Conservation (phyloP, 2,797 vertebrate genomes). For the Valencia hispanica region DNA sequence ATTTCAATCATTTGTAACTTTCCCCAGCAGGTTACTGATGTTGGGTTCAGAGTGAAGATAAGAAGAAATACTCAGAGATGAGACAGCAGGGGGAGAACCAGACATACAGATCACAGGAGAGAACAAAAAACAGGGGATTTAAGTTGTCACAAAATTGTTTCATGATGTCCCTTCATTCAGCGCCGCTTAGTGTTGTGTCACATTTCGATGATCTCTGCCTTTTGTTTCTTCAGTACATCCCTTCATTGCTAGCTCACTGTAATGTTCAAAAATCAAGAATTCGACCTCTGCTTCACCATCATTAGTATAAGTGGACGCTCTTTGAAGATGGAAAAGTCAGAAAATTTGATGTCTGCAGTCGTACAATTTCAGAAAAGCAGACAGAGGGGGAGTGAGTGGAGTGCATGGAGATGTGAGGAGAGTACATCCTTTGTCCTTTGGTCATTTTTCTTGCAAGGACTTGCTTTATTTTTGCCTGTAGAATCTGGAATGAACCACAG, state of each 20-base stretch:
- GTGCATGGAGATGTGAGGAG: constrained; percentile 15
- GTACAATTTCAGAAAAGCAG: constrained; percentile 51
- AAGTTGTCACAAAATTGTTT: constrained; percentile 62
- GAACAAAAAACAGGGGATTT: constrained; percentile 59
- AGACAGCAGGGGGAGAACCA: constrained; percentile 57
- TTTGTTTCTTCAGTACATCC: constrained; percentile 7
- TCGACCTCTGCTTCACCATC: constrained; percentile 48
- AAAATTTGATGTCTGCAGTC: constrained; percentile 58
- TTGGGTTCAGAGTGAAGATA: constrained; percentile 67
- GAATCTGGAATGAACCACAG: constrained; percentile 76
- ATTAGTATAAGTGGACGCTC: constrained; percentile 62
- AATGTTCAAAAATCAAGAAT: constrained; percentile 44
- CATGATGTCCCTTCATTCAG: constrained; percentile 48
- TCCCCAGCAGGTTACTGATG: constrained; percentile 68
- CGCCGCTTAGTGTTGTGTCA: constrained; percentile 35
- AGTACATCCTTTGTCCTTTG: constrained; percentile 62
- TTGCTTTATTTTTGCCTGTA: constrained; percentile 49
- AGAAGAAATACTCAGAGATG: constrained; percentile 56
- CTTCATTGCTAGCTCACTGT: constrained; percentile 13
- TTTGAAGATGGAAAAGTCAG: constrained; percentile 60
- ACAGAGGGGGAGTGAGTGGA: constrained; percentile 12
- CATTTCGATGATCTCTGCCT: constrained; percentile 46
- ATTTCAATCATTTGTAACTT: constrained; percentile 68
- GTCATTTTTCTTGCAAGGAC: constrained; percentile 51
- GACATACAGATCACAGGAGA: constrained; percentile 59